Conservation (phyloP, 2,797 vertebrate genomes). For the Merluccius polli region DNA sequence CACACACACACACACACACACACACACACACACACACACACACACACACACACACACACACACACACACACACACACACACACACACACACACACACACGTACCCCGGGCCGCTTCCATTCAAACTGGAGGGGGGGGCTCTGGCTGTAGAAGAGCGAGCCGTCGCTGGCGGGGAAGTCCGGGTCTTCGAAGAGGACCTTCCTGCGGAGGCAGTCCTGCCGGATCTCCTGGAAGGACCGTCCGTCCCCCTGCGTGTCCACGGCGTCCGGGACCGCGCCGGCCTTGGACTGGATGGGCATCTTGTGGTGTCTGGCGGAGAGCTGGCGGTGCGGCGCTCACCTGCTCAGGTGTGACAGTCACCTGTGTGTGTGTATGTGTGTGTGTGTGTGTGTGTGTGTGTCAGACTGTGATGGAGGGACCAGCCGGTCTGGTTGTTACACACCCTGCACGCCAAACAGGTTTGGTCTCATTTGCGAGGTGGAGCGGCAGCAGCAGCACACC, state of each 20-base stretch:
- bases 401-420: constrained; percentile 23
- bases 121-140: constrained; percentile 75
- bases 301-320: constrained; percentile 39
- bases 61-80: constrained; percentile 15
- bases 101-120: constrained; percentile 90
- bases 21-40: neutral
- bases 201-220: constrained; percentile 71
- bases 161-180: constrained; percentile 80
- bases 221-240: constrained; percentile 79
- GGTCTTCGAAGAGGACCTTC: constrained; percentile 82
- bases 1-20: neutral
- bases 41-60: neutral
- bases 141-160: constrained; percentile 86
- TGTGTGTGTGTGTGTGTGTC: constrained; percentile 7
- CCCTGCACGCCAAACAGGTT: constrained; percentile 67
- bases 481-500: neutral
- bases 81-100: constrained; percentile 39
- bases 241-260: constrained; percentile 69
- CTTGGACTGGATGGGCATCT: constrained; percentile 73
- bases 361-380: constrained; percentile 27
- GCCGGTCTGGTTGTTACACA: constrained; percentile 49
- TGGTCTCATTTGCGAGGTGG: constrained; percentile 39
- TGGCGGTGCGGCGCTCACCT: constrained; percentile 14
- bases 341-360: constrained; percentile 10
- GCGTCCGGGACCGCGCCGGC: constrained; percentile 17